phyloP scores from a whole-genome alignment of 37 sponge, comb jelly and placozoan species.

The Cliona cf. orientalis region DNA sequence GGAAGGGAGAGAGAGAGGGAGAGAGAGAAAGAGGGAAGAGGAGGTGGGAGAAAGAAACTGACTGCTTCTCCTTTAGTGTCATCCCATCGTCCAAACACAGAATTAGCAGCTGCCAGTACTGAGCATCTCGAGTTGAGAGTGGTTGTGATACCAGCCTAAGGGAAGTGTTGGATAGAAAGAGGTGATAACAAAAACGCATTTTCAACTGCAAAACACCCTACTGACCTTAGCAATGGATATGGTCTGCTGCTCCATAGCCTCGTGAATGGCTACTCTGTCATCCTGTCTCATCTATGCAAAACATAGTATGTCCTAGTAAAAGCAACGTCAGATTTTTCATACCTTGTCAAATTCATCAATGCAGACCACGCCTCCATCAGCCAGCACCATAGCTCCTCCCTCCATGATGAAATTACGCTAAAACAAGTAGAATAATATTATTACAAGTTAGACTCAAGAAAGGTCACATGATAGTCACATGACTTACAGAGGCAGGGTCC shows the following conservation, averaged over 20 bases:
- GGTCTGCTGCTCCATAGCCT: slow-evolving; percentile 99
- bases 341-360: slow-evolving; percentile 99
- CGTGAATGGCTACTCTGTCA: slow-evolving; percentile 99
- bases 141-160: slow-evolving; percentile 99
- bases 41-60: slow-evolving; percentile 6
- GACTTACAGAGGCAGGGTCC: slow-evolving; percentile 89
- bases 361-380: slow-evolving; percentile 99
- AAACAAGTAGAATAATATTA: background rate
- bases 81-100: slow-evolving; percentile 99
- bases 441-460: background rate
- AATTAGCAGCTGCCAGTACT: slow-evolving; percentile 99
- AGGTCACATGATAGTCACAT: background rate
- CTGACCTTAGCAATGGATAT: slow-evolving; percentile 98
- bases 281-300: slow-evolving; percentile 91
- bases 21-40: no score
- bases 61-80: slow-evolving; percentile 97
- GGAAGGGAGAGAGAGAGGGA: no score
- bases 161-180: background rate
- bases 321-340: background rate
- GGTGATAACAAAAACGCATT: background rate
- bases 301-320: background rate
- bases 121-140: slow-evolving; percentile 98
- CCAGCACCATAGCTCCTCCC: slow-evolving; percentile 99
- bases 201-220: background rate
- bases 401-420: slow-evolving; percentile 96